Evolutionary conservation across 2,888 invertebrate genomes (phyloP).

Genomic region (Polymixis lichenea): DNA sequence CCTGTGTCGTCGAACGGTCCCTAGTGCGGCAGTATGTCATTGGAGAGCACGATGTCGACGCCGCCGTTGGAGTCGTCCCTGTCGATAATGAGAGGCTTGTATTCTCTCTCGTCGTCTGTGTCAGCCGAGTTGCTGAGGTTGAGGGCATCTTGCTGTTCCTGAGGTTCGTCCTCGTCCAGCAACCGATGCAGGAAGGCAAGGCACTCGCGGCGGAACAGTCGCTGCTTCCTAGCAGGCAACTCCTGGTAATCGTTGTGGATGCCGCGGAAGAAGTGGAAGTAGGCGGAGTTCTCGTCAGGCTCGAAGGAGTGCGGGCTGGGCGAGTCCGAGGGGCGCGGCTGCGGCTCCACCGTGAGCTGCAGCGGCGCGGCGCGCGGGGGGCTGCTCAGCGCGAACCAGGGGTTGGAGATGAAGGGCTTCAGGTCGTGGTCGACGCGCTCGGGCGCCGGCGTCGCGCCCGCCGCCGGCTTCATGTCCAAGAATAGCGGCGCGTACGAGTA

Average conservation of each 20-base stretch:
- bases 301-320: conserved; percentile 75
- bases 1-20: background rate
- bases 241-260: conserved; percentile 83
- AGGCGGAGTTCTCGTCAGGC: conserved; percentile 82
- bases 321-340: conserved; percentile 72
- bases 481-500: conserved; percentile 74
- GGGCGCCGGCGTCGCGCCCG: conserved; percentile 59
- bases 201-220: conserved; percentile 82
- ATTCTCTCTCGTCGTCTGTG: conserved; percentile 51
- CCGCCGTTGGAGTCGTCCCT: background rate
- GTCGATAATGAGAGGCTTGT: conserved; percentile 30
- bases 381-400: conserved; percentile 66
- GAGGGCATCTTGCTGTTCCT: conserved; percentile 66
- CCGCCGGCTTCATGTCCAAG: conserved; percentile 58
- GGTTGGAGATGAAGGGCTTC: conserved; percentile 65
- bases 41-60: background rate
- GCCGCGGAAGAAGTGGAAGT: conserved; percentile 86
- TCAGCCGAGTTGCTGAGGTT: conserved; percentile 61
- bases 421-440: conserved; percentile 53
- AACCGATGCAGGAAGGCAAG: conserved; percentile 80
- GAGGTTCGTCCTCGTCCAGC: conserved; percentile 80
- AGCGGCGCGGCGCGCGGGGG: conserved; percentile 57
- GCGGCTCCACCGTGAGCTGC: conserved; percentile 69
- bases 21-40: conserved; percentile 35
- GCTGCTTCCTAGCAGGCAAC: conserved; percentile 76